phyloP scores from a whole-genome alignment of 2,888 invertebrate species.

The Falcaria lacertinaria region DNA sequence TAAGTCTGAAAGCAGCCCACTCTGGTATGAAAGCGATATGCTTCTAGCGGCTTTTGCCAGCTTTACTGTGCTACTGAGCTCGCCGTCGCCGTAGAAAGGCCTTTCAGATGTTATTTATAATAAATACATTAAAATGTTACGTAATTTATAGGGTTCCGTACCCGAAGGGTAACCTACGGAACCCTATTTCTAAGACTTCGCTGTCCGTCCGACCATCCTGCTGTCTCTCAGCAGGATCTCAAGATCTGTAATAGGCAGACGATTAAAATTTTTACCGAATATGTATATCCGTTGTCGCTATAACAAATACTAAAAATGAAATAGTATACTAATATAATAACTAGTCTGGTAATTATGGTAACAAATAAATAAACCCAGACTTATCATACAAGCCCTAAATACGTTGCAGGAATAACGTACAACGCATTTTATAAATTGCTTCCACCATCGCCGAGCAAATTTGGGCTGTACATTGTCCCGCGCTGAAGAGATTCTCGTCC shows the following conservation, averaged over 20 bases:
- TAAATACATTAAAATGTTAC: background rate
- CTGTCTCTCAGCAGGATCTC: too few species aligned
- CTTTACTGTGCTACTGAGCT: slow-evolving; percentile 4
- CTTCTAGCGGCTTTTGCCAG: slow-evolving; percentile 8
- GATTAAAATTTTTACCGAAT: too few species aligned
- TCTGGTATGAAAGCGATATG: slow-evolving; percentile 2
- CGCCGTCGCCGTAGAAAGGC: background rate
- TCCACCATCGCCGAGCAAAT: slow-evolving; percentile 11
- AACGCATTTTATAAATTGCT: slow-evolving; percentile 9
- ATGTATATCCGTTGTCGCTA: too few species aligned
- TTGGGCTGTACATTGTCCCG: slow-evolving; percentile 28
- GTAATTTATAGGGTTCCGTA: too few species aligned
- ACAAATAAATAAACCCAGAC: too few species aligned
- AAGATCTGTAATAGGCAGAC: too few species aligned
- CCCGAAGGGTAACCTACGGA: too few species aligned
- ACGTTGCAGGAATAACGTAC: background rate
- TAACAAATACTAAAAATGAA: too few species aligned
- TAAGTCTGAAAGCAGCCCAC: slow-evolving; percentile 5
- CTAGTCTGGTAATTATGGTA: too few species aligned
- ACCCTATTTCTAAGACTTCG: too few species aligned
- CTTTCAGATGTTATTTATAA: background rate
- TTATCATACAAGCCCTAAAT: background rate
- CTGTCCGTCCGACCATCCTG: too few species aligned
- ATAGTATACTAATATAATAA: too few species aligned
- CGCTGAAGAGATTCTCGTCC: slow-evolving; percentile 48